Evolutionary conservation across 2,113 vertebrate genomes (phyloP).

Genomic region (Limnothrissa miodon): DNA sequence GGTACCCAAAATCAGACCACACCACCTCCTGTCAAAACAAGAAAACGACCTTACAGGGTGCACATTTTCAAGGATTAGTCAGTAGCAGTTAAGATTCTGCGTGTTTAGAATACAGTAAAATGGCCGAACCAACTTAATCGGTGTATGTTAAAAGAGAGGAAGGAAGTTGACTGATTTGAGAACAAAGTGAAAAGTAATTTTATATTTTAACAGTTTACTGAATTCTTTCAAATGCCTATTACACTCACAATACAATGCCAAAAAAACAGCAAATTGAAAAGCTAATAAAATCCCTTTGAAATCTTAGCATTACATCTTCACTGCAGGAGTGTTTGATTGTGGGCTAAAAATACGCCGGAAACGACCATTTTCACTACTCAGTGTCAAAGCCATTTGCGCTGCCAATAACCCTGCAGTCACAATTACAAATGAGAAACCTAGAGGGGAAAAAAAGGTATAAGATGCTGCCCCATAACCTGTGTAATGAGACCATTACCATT

Average conservation of each 20-base stretch:
- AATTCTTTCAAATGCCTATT: background rate
- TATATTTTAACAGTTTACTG: too few species aligned
- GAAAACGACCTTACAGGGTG: constrained; percentile 11
- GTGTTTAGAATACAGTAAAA: background rate
- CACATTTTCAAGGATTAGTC: too few species aligned
- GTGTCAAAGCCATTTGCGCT: constrained; percentile 38
- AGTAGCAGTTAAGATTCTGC: too few species aligned
- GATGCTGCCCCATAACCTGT: constrained; percentile 65
- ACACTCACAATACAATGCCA: background rate
- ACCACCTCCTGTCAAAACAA: constrained; percentile 76
- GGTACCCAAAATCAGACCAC: constrained; percentile 93
- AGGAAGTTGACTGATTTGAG: too few species aligned
- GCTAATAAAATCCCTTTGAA: background rate
- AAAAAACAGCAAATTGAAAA: background rate
- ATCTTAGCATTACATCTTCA: background rate
- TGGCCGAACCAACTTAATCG: background rate
- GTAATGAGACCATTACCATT: constrained; percentile 79
- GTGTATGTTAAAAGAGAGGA: background rate
- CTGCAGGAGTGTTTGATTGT: background rate
- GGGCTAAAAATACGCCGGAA: background rate
- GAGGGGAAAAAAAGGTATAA: constrained; percentile 29
- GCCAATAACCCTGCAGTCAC: constrained; percentile 49
- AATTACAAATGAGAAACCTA: constrained; percentile 33
- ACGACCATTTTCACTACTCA: background rate
- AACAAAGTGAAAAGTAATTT: background rate